Percentiles rank a stretch among this genome's conserved stretches.
Conservation (phyloP, 2,797 vertebrate species). For the Acanthis flammea region DNA sequence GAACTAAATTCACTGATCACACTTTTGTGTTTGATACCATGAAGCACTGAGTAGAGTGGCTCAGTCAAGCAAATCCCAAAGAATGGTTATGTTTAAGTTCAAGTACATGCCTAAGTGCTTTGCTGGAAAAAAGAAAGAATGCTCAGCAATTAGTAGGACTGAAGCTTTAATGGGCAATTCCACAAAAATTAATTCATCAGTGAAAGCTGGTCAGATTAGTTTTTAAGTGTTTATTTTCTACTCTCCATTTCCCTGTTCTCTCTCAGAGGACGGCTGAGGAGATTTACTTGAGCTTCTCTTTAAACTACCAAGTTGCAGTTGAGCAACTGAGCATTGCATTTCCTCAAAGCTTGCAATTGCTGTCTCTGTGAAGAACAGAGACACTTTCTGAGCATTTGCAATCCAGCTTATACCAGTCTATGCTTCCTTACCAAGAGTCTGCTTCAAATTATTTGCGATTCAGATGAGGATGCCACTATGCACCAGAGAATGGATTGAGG, state of each 20-base stretch:
- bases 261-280: conserved; percentile 74
- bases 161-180: conserved; percentile 1
- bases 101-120: background rate
- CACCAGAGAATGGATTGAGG: background rate
- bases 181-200: conserved; percentile 21
- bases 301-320: conserved; percentile 78
- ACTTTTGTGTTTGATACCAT: background rate
- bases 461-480: background rate
- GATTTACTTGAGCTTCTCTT: conserved; percentile 80
- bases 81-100: background rate
- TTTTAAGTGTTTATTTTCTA: conserved; percentile 32
- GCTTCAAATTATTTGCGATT: background rate
- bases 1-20: background rate
- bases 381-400: conserved; percentile 45
- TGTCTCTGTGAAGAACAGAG: conserved; percentile 67
- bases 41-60: background rate
- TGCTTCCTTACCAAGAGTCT: background rate
- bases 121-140: background rate
- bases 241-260: conserved; percentile 45
- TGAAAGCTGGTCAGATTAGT: conserved; percentile 35
- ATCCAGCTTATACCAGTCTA: background rate
- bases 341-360: conserved; percentile 74
- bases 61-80: background rate
- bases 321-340: conserved; percentile 77
- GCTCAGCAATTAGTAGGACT: background rate